Evolutionary conservation across 1,140 invertebrate species (phyloP), one percentile per base, ranked within the genome.

Genomic region (Drosophila sechellia): DNA sequence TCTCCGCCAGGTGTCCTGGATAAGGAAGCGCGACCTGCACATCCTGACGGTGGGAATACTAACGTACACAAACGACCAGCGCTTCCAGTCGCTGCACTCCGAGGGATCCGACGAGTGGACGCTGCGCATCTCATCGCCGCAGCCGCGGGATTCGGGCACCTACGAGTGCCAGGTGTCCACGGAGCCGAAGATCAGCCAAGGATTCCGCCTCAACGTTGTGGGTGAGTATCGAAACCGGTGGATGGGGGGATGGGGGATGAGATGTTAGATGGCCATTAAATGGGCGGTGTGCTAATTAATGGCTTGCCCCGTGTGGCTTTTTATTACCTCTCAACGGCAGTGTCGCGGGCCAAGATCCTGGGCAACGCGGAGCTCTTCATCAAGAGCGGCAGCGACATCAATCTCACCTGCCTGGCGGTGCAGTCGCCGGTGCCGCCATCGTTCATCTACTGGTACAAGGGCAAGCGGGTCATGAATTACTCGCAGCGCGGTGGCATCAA

Each of bases 381-480:
- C 90, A 96, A 97, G 83, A 96, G 96, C 81, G 97, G 97, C 48
- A 97, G 96, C 79, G 97, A 97, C 93, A 97, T 98, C 92, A 98
- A 97, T 93, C 94, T 98, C 79, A 98, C 97, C 59, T 98, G 97
- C 93, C 94, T 96, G 74, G 97, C 97, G 6, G 94, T 95, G 81
- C 95, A 97, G 92, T 97, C 96, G 54, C 96, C 97, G 3, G 96
- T 97, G 85, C 96, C 97, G 20, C 97, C 97, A 34, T 95, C 95
- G 84, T 98, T 97, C 93, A 97, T 98, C 91, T 98, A 97, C 93
- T 98, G 97, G 97, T 97, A 98, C 92, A 96, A 96, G 75, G 97
- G 96, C 46, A 95, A 95, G 25, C 95, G 96, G 90, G 96, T 98
- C 64, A 96, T 98, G 93, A 98, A 98, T 94, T 98, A 98, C 93